Conservation (phyloP, 2,113 vertebrate species). For the Aythya baeri region DNA sequence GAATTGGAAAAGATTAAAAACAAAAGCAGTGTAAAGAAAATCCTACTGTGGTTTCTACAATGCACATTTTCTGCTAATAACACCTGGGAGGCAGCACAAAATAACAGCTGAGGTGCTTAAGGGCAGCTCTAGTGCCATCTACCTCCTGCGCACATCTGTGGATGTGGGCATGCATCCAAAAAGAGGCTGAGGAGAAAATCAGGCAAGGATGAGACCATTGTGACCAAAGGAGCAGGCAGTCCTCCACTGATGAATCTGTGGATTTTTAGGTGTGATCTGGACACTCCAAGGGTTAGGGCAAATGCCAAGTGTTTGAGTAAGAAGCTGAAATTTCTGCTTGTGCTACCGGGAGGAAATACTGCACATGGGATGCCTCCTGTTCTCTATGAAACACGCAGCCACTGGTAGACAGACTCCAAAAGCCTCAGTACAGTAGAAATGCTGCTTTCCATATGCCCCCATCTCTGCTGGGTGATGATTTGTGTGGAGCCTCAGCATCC, state of each 20-base stretch:
- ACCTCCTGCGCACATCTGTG: constrained; percentile 78
- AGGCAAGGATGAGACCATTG: constrained; percentile 56
- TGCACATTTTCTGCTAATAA: constrained; percentile 61
- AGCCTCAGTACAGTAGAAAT: background rate
- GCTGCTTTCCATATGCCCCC: background rate
- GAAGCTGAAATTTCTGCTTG: background rate
- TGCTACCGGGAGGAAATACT: background rate
- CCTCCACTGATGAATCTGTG: constrained; percentile 42
- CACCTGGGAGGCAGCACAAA: constrained; percentile 54
- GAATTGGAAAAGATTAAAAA: constrained; percentile 49
- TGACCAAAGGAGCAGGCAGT: constrained; percentile 48
- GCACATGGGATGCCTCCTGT: background rate
- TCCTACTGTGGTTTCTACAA: constrained; percentile 52
- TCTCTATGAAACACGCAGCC: background rate
- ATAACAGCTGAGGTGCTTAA: constrained; percentile 76
- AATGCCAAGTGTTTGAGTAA: constrained; percentile 13
- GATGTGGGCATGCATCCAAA: constrained; percentile 76
- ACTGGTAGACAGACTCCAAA: background rate
- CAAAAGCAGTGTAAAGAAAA: constrained; percentile 31
- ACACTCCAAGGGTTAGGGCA: background rate
- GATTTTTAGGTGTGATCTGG: constrained; percentile 54
- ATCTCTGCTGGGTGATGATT: background rate
- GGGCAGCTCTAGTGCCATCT: constrained; percentile 75
- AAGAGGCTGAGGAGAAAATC: constrained; percentile 71
- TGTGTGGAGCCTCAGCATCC: background rate